These are phyloP conservation scores for Epistrophe grossulariae DNA, from an alignment of 2,888 invertebrate species.

Conservation along the genomic window DNA sequence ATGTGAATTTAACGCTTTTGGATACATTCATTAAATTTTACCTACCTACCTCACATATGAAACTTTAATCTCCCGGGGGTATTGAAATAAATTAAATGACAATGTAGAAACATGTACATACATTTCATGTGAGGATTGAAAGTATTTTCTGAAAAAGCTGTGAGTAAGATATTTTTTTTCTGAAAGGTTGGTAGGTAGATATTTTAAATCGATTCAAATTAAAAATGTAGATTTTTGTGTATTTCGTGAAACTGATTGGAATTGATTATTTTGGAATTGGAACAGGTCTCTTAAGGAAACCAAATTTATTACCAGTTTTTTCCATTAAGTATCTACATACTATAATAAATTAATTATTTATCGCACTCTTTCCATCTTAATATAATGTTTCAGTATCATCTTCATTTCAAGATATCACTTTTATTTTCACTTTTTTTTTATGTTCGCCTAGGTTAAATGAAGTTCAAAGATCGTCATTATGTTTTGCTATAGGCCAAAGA, in stretches of 20 bases:
- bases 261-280: neutral
- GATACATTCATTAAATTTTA: neutral
- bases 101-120: neutral
- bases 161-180: neutral
- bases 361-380: too few species aligned
- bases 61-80: neutral
- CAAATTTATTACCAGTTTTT: too few species aligned
- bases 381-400: too few species aligned
- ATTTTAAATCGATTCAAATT: neutral
- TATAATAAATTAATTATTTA: too few species aligned
- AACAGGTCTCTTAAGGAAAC: neutral
- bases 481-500: neutral
- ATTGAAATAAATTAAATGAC: neutral
- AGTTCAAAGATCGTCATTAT: neutral
- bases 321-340: too few species aligned
- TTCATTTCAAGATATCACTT: neutral
- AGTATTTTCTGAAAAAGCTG: neutral
- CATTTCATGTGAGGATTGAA: neutral
- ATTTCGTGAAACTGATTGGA: neutral
- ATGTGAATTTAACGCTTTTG: slow-evolving; percentile 16
- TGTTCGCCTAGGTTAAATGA: neutral
- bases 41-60: neutral
- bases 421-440: neutral
- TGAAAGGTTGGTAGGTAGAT: neutral
- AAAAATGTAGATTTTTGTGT: neutral